These are phyloP conservation scores for Drosophila ananassae DNA, from an alignment of 1,140 invertebrate species.

Conservation along the genomic window DNA sequence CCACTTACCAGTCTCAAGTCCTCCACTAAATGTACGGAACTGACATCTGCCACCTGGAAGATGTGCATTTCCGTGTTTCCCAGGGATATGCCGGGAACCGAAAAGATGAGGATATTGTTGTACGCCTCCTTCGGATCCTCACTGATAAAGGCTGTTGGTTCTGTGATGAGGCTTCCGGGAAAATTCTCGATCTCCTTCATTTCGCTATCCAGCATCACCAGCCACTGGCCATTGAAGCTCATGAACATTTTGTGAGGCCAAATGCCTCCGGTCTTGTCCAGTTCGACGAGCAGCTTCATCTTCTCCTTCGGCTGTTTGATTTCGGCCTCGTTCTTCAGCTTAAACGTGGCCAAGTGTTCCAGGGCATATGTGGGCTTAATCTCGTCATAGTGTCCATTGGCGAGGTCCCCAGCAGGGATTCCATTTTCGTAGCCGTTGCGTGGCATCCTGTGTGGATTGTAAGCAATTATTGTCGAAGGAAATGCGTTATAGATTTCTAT, in stretches of 20 bases:
- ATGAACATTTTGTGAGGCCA: conserved; percentile 82
- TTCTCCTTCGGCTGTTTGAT: conserved; percentile 74
- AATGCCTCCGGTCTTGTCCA: conserved; percentile 74
- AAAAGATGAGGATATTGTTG: conserved; percentile 75
- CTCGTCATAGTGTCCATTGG: conserved; percentile 44
- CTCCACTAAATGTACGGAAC: conserved; percentile 85
- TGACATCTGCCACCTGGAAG: conserved; percentile 84
- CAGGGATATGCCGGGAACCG: conserved; percentile 71
- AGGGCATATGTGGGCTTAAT: conserved; percentile 78
- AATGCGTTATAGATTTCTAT: neutral
- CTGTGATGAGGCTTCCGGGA: conserved; percentile 72
- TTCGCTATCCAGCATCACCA: conserved; percentile 77
- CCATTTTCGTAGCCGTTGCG: conserved; percentile 75
- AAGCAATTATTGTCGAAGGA: neutral
- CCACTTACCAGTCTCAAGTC: conserved; percentile 83
- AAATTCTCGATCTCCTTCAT: conserved; percentile 82
- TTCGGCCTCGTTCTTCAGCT: conserved; percentile 73
- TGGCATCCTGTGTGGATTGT: conserved; percentile 53
- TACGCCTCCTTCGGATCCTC: conserved; percentile 71
- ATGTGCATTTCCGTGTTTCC: conserved; percentile 82
- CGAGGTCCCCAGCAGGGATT: conserved; percentile 25
- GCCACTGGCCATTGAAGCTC: conserved; percentile 79
- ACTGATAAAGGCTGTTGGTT: conserved; percentile 76
- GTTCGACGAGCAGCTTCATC: conserved; percentile 72
- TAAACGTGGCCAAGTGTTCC: conserved; percentile 79